phyloP scores from a whole-genome alignment of 2,888 invertebrate species.

The Camptogramma bilineatum region DNA sequence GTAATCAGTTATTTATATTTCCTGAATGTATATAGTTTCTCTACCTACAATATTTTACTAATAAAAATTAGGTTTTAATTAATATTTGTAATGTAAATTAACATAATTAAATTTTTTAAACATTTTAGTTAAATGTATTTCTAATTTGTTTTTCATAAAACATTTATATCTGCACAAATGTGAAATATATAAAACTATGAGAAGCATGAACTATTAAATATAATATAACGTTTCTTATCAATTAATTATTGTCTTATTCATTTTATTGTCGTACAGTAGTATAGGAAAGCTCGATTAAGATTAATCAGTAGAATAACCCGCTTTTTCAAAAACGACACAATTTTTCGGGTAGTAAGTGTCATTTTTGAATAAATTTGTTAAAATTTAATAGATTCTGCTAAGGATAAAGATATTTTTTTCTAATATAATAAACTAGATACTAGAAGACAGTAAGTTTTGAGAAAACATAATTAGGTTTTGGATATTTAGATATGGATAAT shows the following conservation, averaged over 20 bases:
- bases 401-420: conserved; percentile 16
- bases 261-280: conserved; percentile 70
- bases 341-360: neutral
- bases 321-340: conserved; percentile 19
- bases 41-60: neutral
- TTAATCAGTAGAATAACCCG: conserved; percentile 48
- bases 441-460: conserved; percentile 11
- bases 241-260: conserved; percentile 43
- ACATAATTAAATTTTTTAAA: neutral
- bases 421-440: conserved; percentile 16
- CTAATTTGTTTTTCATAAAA: neutral
- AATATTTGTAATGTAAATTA: neutral
- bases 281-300: conserved; percentile 78
- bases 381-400: conserved; percentile 17
- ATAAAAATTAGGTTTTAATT: no score
- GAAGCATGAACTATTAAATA: neutral
- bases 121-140: neutral
- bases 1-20: conserved; percentile 1
- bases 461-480: conserved; percentile 5
- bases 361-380: conserved; percentile 10
- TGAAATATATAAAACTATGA: conserved; percentile 4
- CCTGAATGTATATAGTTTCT: neutral
- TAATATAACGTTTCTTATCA: conserved; percentile 28
- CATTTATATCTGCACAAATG: neutral
- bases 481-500: conserved; percentile 53